Evolutionary conservation across 2,888 invertebrate species (phyloP).

Genomic region (Acronicta aceris): DNA sequence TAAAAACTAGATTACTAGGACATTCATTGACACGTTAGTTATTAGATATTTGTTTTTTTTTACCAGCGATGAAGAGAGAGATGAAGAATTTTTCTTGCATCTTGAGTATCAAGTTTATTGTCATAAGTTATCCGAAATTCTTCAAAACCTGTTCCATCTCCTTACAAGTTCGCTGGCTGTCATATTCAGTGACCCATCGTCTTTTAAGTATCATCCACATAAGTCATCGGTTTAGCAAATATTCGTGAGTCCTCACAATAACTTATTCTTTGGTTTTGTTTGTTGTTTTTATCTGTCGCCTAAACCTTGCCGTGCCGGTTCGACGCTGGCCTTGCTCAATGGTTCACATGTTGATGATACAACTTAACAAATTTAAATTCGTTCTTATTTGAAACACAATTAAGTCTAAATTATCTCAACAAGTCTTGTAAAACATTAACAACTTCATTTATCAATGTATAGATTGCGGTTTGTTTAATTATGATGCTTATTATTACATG

Average conservation of each 20-base stretch:
- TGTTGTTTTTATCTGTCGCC: slow-evolving; percentile 75
- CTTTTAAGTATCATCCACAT: slow-evolving; percentile 46
- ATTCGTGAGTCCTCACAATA: slow-evolving; percentile 57
- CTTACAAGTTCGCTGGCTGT: slow-evolving; percentile 46
- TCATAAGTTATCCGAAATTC: slow-evolving; percentile 6
- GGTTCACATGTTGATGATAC: slow-evolving; percentile 65
- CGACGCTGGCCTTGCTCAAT: slow-evolving; percentile 70
- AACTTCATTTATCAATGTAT: slow-evolving; percentile 48
- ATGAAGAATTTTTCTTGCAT: too few species aligned
- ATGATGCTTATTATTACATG: slow-evolving; percentile 19
- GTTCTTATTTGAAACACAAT: slow-evolving; percentile 41
- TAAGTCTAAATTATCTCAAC: slow-evolving; percentile 48
- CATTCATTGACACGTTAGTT: background rate
- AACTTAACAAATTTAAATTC: slow-evolving; percentile 41
- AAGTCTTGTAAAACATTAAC: slow-evolving; percentile 25
- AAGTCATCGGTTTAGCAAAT: slow-evolving; percentile 55
- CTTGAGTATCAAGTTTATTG: slow-evolving; percentile 9
- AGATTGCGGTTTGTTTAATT: slow-evolving; percentile 22
- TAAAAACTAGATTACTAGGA: background rate
- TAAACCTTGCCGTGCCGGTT: slow-evolving; percentile 77
- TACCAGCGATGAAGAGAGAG: background rate
- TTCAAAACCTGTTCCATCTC: slow-evolving; percentile 7
- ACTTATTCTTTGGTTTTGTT: slow-evolving; percentile 62
- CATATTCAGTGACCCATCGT: slow-evolving; percentile 32
- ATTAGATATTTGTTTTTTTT: background rate